Conservation (phyloP, 2,113 vertebrate species). For the Onychostoma macrolepis region DNA sequence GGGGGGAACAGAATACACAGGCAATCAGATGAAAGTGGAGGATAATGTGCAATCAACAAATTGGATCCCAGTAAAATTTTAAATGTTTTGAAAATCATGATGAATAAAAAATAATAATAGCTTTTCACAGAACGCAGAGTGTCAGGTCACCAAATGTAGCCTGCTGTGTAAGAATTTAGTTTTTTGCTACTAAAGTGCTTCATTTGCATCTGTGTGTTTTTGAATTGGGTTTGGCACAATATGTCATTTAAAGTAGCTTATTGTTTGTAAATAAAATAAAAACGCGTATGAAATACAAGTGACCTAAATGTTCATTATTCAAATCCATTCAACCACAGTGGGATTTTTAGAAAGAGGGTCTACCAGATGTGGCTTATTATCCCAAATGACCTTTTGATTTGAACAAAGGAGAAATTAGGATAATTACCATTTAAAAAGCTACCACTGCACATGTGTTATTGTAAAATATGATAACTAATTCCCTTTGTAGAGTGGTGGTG, state of each 20-base stretch:
- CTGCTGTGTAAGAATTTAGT: not conserved
- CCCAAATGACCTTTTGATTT: not conserved
- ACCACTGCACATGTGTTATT: slow-evolving; percentile 17
- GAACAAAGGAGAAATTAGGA: slow-evolving; percentile 33
- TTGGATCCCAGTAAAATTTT: slow-evolving; percentile 18
- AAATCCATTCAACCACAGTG: not conserved
- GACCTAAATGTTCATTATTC: not conserved
- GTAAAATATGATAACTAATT: slow-evolving; percentile 31
- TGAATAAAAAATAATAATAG: slow-evolving; percentile 53
- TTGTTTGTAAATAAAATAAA: not conserved
- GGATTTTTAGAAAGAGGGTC: not conserved
- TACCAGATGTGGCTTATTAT: slow-evolving; percentile 37
- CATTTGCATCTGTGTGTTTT: not conserved
- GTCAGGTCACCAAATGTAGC: slow-evolving; percentile 17
- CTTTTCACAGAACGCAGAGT: not conserved
- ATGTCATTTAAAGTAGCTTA: not conserved
- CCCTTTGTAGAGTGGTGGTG: not conserved
- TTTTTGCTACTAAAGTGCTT: not conserved
- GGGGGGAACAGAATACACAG: slow-evolving; percentile 26
- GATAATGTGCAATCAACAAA: slow-evolving; percentile 52
- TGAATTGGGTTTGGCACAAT: not conserved
- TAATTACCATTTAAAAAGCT: slow-evolving; percentile 29
- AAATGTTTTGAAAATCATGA: slow-evolving; percentile 32
- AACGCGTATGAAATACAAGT: not conserved
- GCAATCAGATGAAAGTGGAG: slow-evolving; percentile 42